Conservation (phyloP, 2,888 invertebrate species). For the Drosophila eohydei region DNA sequence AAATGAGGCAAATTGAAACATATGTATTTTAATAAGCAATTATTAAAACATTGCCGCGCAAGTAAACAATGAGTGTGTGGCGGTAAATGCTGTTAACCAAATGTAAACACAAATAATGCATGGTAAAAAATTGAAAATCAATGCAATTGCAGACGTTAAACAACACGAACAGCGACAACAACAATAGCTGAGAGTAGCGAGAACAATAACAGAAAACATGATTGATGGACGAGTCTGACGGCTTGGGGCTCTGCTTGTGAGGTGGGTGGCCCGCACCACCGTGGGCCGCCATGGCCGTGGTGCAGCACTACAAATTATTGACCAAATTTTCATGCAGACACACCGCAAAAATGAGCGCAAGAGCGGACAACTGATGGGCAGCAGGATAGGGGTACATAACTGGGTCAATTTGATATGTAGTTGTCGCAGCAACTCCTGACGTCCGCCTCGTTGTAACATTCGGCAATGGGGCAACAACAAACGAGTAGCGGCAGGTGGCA, state of each 20-base stretch:
- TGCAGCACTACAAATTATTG: conserved; percentile 64
- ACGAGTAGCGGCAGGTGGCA: neutral
- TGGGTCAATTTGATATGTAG: conserved; percentile 80
- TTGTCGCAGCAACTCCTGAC: conserved; percentile 76
- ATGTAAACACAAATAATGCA: conserved; percentile 64
- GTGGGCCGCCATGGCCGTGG: conserved; percentile 1
- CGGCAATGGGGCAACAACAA: conserved; percentile 43
- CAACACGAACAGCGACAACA: conserved; percentile 43
- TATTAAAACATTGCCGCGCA: conserved; percentile 44
- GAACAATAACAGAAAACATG: conserved; percentile 49
- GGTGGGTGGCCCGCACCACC: neutral
- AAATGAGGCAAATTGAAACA: conserved; percentile 32
- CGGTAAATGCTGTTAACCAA: conserved; percentile 54
- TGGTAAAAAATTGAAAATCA: conserved; percentile 62
- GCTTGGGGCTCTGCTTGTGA: neutral
- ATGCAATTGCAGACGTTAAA: conserved; percentile 67
- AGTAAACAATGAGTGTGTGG: conserved; percentile 37
- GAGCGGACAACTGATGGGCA: conserved; percentile 39
- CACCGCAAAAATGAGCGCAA: conserved; percentile 66
- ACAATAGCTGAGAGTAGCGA: conserved; percentile 33
- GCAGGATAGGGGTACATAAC: conserved; percentile 52
- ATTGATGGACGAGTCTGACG: conserved; percentile 37
- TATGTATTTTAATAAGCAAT: conserved; percentile 53
- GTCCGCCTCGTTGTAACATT: conserved; percentile 54
- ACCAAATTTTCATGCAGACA: conserved; percentile 79